A percentile compares a stretch with the other conserved stretches of the same genome.
phyloP scores from a whole-genome alignment of 2,113 vertebrate species.

The Podarcis cretensis region DNA sequence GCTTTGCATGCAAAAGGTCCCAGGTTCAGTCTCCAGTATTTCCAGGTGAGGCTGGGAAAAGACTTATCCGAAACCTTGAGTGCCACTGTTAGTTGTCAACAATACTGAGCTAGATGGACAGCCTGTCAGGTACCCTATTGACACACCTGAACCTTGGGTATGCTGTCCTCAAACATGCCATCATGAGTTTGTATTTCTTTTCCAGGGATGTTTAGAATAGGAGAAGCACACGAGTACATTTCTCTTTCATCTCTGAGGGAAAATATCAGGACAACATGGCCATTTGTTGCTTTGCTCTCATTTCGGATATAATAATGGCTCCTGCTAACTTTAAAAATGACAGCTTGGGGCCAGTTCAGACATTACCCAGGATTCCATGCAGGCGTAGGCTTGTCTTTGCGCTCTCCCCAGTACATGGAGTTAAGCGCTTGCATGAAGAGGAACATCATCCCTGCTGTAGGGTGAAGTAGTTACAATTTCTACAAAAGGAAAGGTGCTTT shows the following conservation, averaged over 20 bases:
- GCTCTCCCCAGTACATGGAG: not conserved
- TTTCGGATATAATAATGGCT: not conserved
- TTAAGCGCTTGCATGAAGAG: not conserved
- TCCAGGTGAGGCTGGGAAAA: no score
- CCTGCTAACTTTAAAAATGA: not conserved
- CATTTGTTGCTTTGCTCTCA: not conserved
- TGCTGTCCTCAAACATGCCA: not conserved
- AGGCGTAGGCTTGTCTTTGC: not conserved
- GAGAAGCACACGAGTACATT: not conserved
- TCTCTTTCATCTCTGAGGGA: not conserved
- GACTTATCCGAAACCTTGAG: no score
- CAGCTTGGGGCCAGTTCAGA: not conserved
- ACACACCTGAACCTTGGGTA: not conserved
- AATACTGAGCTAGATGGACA: no score
- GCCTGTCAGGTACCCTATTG: no score
- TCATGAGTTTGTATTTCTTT: not conserved
- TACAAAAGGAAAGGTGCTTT: not conserved
- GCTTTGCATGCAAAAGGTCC: no score
- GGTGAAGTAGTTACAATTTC: not conserved
- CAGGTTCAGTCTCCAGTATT: no score
- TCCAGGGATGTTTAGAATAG: no score
- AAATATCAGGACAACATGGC: not conserved
- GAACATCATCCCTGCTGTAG: not conserved
- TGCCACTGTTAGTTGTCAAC: no score
- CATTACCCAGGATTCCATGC: not conserved